Base-by-base conservation (phyloP, 2,888 invertebrate species). In the Melanostoma mellinum region DNA sequence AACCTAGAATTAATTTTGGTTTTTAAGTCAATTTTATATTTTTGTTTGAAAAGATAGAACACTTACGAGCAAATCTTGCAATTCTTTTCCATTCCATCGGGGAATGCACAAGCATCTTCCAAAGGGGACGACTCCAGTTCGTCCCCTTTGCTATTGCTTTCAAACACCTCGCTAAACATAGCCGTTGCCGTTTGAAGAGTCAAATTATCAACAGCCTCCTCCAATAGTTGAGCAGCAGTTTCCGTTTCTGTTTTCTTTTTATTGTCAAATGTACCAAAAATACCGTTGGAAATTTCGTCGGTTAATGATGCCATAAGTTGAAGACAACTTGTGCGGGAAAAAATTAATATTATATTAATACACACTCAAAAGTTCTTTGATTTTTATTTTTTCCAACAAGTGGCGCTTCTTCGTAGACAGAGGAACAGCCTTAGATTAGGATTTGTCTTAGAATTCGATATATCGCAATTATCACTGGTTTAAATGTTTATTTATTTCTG, bases 61-160 rank as follows among this genome's bases (percentile, higher is more conserved):
- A 92, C 93, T 93, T 88, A 94, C 94, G 93, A 93, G 94, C 94
- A 94, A 88, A 94, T 92, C 90, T 93, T 93, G 92, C 94, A 94
- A 89, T 93, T 93, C 90, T 93, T 93, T 87, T 94, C 93, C 89
- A 93, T 92, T 8, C 88, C 90, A 86, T 91, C 92, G 61, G 88
- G 80, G 56, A 88, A 87, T 35, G 90, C 88, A 69, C 90, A 89
- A 48, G 90, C 87, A 86, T 92, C 92, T 86, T 92, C 92, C 79
- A 92, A 87, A 3, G 89, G 87, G 36, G 87, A 87, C 30, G 90
- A 89, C 85, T 90, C 90, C 79, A 90, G 87, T 78, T 90, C 89
- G 42, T 87, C 88, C 33, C 89, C 89, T 44, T 89, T 89, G 63
- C 76, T 72, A 53, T 86, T 86, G 42, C 86, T 86, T 60, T 90